These are phyloP conservation scores for Hydra vulgaris DNA, from an alignment of 30 jellyfish, hydroid and myxozoan species.

Conservation along the genomic window DNA sequence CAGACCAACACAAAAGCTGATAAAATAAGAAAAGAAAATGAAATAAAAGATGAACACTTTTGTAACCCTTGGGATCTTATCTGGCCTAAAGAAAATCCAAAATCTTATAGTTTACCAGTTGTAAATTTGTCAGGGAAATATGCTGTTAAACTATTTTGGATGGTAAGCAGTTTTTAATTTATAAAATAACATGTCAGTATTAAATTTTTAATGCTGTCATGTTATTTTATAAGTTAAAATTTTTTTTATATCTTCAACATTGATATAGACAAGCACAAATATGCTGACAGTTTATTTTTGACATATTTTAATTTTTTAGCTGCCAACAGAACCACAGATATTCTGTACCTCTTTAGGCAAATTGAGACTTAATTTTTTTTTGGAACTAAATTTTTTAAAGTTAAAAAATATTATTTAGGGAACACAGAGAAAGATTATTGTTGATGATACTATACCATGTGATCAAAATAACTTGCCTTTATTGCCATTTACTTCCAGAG, in stretches of 20 bases:
- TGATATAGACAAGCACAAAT: no score
- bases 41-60: constrained; percentile 34
- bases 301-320: no score
- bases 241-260: no score
- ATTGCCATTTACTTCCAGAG: constrained; percentile 53
- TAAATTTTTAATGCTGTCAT: no score
- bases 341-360: no score
- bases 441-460: constrained; percentile 84
- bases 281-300: no score
- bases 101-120: constrained; percentile 35
- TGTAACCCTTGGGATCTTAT: constrained; percentile 98
- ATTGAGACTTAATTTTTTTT: no score
- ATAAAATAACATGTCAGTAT: neutral
- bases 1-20: constrained; percentile 37
- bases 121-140: constrained; percentile 78
- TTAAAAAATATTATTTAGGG: no score
- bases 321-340: no score
- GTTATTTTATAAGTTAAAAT: no score
- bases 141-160: constrained; percentile 88
- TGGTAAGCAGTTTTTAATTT: constrained; percentile 43
- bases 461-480: constrained; percentile 58
- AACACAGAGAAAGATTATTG: constrained; percentile 70
- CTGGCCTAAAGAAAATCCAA: constrained; percentile 84
- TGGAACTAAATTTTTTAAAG: no score
- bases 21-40: constrained; percentile 54